A percentile compares a stretch with the other conserved stretches of the same genome.
These are phyloP conservation scores for Progne subis DNA, from an alignment of 2,113 vertebrate genomes.

Conservation along the genomic window DNA sequence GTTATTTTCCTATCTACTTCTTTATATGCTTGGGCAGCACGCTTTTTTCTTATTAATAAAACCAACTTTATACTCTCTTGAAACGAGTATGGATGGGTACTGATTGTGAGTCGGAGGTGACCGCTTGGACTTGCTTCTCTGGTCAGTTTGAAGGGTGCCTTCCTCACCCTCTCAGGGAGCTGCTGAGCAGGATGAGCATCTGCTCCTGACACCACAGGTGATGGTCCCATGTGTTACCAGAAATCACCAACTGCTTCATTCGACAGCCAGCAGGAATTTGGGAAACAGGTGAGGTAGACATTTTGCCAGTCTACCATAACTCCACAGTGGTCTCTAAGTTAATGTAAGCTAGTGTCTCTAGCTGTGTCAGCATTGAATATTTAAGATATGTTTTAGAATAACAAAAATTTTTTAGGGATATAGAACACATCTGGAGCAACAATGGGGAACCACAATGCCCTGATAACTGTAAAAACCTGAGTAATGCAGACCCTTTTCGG, in stretches of 20 bases:
- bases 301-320: neutral
- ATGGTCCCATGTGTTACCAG: accelerated
- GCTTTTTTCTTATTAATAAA: neutral
- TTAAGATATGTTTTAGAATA: neutral
- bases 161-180: neutral
- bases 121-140: neutral
- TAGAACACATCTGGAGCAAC: neutral
- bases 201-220: neutral
- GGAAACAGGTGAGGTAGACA: neutral
- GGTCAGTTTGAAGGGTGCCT: neutral
- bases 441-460: accelerated
- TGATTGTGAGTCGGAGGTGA: neutral
- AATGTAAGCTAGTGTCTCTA: neutral
- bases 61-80: neutral
- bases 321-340: neutral
- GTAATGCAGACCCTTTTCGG: neutral
- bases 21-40: neutral
- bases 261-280: neutral
- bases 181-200: neutral
- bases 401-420: neutral
- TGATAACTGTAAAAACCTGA: neutral
- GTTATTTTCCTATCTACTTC: neutral
- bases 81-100: neutral
- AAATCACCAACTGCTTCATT: neutral
- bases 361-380: neutral